phyloP scores from a whole-genome alignment of 2,797 vertebrate genomes.

The Notolepis coatsorum region DNA sequence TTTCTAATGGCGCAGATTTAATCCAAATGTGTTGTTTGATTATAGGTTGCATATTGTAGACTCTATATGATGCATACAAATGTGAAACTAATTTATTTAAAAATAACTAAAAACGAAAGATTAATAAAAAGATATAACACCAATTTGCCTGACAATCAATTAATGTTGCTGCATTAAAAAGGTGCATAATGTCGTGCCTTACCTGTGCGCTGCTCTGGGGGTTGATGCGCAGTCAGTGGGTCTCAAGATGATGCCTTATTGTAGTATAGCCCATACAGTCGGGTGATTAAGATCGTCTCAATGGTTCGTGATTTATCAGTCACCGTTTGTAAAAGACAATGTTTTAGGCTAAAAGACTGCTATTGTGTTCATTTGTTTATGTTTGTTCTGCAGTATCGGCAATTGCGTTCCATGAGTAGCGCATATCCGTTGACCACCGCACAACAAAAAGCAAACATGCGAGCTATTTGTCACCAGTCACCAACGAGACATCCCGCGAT shows the following conservation, averaged over 20 bases:
- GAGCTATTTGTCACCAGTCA: not conserved
- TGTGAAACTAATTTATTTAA: constrained; percentile 22
- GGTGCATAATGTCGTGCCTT: constrained; percentile 76
- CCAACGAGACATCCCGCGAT: constrained; percentile 43
- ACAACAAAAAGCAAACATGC: constrained; percentile 9
- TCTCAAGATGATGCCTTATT: constrained; percentile 63
- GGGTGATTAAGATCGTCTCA: constrained; percentile 55
- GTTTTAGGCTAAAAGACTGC: constrained; percentile 12
- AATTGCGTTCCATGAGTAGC: constrained; percentile 46
- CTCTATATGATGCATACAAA: constrained; percentile 42
- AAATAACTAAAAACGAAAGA: constrained; percentile 3
- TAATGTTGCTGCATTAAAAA: constrained; percentile 30
- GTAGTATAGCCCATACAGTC: constrained; percentile 46
- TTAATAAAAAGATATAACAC: constrained; percentile 7
- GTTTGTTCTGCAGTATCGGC: constrained; percentile 36
- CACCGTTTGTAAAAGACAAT: constrained; percentile 43
- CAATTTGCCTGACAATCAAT: not conserved
- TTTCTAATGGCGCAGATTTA: constrained; percentile 69
- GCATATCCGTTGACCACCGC: constrained; percentile 8
- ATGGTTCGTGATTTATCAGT: constrained; percentile 48
- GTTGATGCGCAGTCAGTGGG: constrained; percentile 61
- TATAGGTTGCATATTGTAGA: not conserved
- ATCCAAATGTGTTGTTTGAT: constrained; percentile 60
- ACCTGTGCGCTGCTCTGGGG: constrained; percentile 74
- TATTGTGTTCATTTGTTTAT: constrained; percentile 22